Evolutionary conservation across 2,888 invertebrate genomes (phyloP), one percentile per base, ranked within the genome.

Genomic region (Pristionchus fissidentatus): DNA sequence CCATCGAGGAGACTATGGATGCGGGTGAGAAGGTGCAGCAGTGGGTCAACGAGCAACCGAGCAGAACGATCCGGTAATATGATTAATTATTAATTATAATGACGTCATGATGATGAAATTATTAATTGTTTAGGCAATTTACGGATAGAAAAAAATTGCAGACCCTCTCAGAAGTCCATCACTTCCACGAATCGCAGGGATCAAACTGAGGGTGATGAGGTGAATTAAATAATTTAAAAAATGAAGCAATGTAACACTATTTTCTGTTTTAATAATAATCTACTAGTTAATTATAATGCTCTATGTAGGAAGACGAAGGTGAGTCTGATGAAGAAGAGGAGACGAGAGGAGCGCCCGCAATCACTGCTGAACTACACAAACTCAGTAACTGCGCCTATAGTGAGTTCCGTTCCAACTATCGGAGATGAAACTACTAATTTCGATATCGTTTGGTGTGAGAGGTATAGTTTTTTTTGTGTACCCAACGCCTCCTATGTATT

Each of bases 11-110:
- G n/a, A 26, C 19, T 15, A 13, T 26, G 41, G 70, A 41, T 19
- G n/a, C 4, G 32, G 32, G 22, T 3, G 38, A 70, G 41, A 38
- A 38, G 0, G 70, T 70, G 70, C 70, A 70, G 41, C 41, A 70
- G 13, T 70, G 70, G 70, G 70, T 70, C n/a, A 70, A 70, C n/a
- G 70, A 70, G 41, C 70, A 70, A 5, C 70, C 70, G 8, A 70
- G 70, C 70, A 70, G 43, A 26, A 41, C 43, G 8, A 70, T 38
- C 70, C 38, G 70, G 70, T 70, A 1, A 1, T 10, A 19, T 5
- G 38, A 10, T 66, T 41, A 32, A 32, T 60, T 32, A 13, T 60
- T 60, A 60, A 60, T 60, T 60, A 60, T n/a, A n/a, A n/a, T n/a
- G n/a, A n/a, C n/a, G n/a, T n/a, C n/a, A n/a, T n/a, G 13, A 7